Base-by-base conservation (phyloP, 2,113 vertebrate species). In the Paradoxurus hermaphroditus region DNA sequence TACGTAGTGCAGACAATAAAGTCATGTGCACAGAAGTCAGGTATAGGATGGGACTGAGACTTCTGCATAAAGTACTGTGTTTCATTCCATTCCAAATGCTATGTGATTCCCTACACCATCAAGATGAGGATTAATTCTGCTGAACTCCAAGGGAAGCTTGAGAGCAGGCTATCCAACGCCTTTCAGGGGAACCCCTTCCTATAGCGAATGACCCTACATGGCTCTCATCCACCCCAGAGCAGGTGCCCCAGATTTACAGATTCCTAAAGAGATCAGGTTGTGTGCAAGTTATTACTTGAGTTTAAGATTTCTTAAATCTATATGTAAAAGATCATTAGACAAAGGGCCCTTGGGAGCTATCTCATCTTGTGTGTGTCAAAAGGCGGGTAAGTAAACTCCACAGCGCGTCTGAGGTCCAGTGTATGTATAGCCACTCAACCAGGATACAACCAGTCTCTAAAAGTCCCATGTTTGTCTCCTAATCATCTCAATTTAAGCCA, bases 401-500 rank as follows among this genome's bases (percentile, higher is more conserved):
- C 5, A n/a, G 68, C 29, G 56, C 72, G 9, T 79, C 10, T 10
- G 34, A n/a, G 27, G 41, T 11, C 15, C n/a, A 36, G 4, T 9
- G 3, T 29, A 53, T 19, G 11, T 39, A 31, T 12, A 65, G 53
- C 41, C 59, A 27, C 5, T 9, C 6, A 73, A 75, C 49, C 19
- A 63, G 31, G 62, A 56, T 4, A 1, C 14, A 49, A 68, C n/a
- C 41, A 73, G 46, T 82, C 75, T 92, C 59, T 72, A n/a, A 93
- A 96, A 89, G 29, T 27, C 11, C 7, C 4, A 81, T 14, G 36
- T 75, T 81, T 88, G 51, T 49, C 15, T 65, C 36, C 31, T 92
- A 95, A 86, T 73, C 7, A 84, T 63, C 59, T 65, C 67, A 63
- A 92, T 84, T 90, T 44, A 94, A 91, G 25, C 16, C 44, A 95